phyloP scores from a whole-genome alignment of 2,888 invertebrate species.

The Cosmopolites sordidus region DNA sequence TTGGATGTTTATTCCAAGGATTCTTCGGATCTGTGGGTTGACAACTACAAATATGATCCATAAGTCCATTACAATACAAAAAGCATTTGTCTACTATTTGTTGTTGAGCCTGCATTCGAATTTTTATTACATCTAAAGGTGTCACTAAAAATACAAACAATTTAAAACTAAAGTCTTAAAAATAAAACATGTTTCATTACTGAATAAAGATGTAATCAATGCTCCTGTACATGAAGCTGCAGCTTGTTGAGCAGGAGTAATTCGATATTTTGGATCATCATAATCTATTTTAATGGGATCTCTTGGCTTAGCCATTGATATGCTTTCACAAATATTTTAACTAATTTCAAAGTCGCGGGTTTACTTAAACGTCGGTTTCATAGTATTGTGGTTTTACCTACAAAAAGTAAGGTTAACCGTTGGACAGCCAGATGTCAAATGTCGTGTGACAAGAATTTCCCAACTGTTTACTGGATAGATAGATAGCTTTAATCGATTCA shows the following conservation, averaged over 20 bases:
- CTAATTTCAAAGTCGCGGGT: not conserved
- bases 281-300: conserved; percentile 26
- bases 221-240: conserved; percentile 85
- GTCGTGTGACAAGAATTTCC: no score
- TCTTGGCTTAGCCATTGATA: conserved; percentile 13
- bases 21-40: conserved; percentile 48
- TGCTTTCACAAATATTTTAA: not conserved
- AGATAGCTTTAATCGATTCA: no score
- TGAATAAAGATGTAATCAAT: conserved; percentile 80
- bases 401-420: not conserved
- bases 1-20: conserved; percentile 57
- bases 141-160: conserved; percentile 67
- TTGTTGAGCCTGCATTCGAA: conserved; percentile 91
- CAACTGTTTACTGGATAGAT: no score
- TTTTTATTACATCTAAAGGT: conserved; percentile 98
- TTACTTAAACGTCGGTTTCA: not conserved
- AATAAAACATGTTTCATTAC: conserved; percentile 51
- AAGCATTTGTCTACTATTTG: conserved; percentile 83
- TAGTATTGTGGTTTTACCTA: no score
- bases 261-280: conserved; percentile 74
- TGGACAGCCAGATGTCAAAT: no score
- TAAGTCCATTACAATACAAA: conserved; percentile 94
- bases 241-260: conserved; percentile 78
- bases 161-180: conserved; percentile 10
- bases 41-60: conserved; percentile 96